Evolutionary conservation across 2,113 vertebrate genomes (phyloP), one percentile per base, ranked within the genome.

Genomic region (Oreochromis tanganicae): DNA sequence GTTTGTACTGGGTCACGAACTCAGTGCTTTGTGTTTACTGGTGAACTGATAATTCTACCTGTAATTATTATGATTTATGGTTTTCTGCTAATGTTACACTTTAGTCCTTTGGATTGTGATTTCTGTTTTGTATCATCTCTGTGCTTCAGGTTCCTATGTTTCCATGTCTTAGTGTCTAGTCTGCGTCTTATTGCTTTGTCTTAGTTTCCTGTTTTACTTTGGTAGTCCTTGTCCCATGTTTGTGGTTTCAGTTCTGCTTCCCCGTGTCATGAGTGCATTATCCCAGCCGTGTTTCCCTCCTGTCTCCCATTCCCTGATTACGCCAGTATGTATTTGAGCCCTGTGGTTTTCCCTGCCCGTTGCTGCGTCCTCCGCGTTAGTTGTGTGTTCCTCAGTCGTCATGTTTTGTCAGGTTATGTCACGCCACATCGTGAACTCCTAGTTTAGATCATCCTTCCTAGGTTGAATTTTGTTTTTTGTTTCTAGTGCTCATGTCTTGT

Each of bases 291-390:
- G 27, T 61, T 61, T 17, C 57, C 14, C 27, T 61, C 0, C 27
- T 1, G 57, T 61, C 57, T 61, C 27, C 56, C 24, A 59, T 16
- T 59, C 0, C 24, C 56, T 29, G 24, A 59, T 59, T 59, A 59
- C 56, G 1, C 56, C 0, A 59, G 27, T 3, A 59, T 29, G 27
- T 29, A 29, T 59, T 59, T 59, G 0, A 16, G 24, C 13, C 7
- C 56, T 59, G 56, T 59, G 56, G 16, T 9, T 59, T 29, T 0
- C 4, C 55, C 21, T 27, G 4, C 56, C 56, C 0, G 0, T 29
- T 59, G 56, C 29, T 0, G 24, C 0, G 0, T 57, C 56, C 56
- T 57, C 13, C 29, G 3, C 0, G 4, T 57, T 57, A 57, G 56
- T 29, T 57, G 56, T 8, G 21, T 14, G 7, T 27, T 56, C 55